Base-by-base conservation (phyloP, 2,888 invertebrate genomes). In the Calliphora vomitoria region DNA sequence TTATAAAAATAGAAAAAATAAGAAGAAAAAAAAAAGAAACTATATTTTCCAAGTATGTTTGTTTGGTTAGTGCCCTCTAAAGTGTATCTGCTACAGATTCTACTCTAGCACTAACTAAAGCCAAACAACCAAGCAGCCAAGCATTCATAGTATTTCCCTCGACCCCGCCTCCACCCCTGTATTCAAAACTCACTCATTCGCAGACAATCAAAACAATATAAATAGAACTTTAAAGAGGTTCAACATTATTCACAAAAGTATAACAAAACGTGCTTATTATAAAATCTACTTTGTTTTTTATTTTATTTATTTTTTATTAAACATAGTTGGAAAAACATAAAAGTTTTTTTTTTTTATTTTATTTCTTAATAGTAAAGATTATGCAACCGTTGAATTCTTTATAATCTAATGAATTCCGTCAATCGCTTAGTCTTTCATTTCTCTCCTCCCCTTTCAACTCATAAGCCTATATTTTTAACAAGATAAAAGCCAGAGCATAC, bases 161-260 rank as follows among this genome's bases (percentile, higher is more conserved):
- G 10, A 4, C 11, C 8, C 25, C 53, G 53, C 10, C 50, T 1
- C 13, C 18, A 11, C 20, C n/a, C 60, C 41, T 44, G 15, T 47
- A 75, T 13, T 58, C 6, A 18, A 13, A 31, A 50, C 31, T 74
- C 18, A 11, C 64, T 66, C 8, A 47, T 35, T 60, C 10, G 18
- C 41, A 85, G 55, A 71, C 62, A 80, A 69, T 80, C 85, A 74
- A 74, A 85, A 75, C 62, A 80, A 68, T 85, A 74, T 68, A 83
- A 76, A 76, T 83, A 78, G 58, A 78, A 71, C 25, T 71, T 78
- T 78, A 64, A 83, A 71, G 83, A 47, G 78, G 53, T 78, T 78
- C 13, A 83, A 38, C 83, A 83, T 71, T 53, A 71, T 83, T 64
- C 41, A 64, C 47, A 75, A 82, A 75, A 58, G 41, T 53, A 64